phyloP scores from a whole-genome alignment of 2,888 invertebrate genomes.

The Machimus atricapillus region DNA sequence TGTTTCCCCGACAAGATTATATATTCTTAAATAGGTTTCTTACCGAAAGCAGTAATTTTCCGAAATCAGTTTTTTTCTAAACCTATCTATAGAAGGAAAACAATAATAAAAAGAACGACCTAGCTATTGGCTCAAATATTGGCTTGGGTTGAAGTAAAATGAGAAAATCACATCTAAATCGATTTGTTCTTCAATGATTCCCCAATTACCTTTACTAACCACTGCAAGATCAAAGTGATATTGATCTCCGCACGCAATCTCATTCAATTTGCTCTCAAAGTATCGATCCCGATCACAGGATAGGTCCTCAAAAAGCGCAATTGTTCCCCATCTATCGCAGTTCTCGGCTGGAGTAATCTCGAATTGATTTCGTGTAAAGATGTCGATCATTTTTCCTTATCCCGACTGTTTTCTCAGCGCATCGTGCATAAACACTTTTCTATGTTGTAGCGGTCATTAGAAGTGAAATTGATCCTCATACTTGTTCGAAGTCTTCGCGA shows the following conservation, averaged over 20 bases:
- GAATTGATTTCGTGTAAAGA: constrained; percentile 13
- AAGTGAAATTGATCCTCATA: constrained; percentile 37
- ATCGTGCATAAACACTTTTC: constrained; percentile 40
- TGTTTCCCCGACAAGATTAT: too few relatives aligned
- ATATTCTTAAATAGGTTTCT: too few relatives aligned
- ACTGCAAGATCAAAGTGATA: neutral
- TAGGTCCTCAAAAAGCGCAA: neutral
- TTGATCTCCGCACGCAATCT: neutral
- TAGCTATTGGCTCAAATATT: neutral
- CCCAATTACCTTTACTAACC: neutral
- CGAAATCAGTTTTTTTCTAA: too few relatives aligned
- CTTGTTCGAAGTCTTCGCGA: neutral
- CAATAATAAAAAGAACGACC: neutral
- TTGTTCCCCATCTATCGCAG: neutral
- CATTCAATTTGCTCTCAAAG: neutral
- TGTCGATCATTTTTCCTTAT: constrained; percentile 36
- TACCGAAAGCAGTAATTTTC: too few relatives aligned
- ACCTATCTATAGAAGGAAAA: neutral
- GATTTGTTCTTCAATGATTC: neutral
- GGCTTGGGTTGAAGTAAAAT: neutral
- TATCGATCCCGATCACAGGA: neutral
- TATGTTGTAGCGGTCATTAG: constrained; percentile 39
- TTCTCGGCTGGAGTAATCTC: neutral
- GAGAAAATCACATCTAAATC: neutral
- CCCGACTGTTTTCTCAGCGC: neutral